Evolutionary conservation across 1,140 invertebrate genomes (phyloP).

Genomic region (Bombus terrestris): DNA sequence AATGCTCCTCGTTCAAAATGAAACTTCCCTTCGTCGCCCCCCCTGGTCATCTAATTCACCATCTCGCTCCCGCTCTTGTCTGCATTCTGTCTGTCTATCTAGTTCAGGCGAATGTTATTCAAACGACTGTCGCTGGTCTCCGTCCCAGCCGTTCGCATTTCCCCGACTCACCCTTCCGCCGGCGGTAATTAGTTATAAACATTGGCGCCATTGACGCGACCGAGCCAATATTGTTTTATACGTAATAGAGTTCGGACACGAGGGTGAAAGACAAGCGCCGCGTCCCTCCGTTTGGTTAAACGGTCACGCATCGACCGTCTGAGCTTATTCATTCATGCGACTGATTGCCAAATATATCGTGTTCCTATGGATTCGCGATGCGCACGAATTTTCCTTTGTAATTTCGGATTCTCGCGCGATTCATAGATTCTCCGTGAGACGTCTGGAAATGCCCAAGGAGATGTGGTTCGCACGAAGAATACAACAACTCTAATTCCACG

Average conservation of each 20-base stretch:
- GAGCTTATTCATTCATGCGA: constrained; percentile 34
- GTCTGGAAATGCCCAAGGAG: not conserved
- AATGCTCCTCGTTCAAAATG: constrained; percentile 67
- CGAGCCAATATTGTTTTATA: constrained; percentile 60
- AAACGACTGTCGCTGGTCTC: constrained; percentile 11
- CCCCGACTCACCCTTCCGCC: not conserved
- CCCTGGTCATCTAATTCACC: constrained; percentile 25
- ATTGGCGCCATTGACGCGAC: constrained; percentile 34
- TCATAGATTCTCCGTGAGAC: not conserved
- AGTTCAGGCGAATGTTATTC: constrained; percentile 32
- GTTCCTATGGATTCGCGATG: not conserved
- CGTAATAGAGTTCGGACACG: constrained; percentile 40
- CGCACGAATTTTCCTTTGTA: not conserved
- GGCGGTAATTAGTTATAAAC: constrained; percentile 64
- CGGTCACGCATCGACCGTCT: not conserved
- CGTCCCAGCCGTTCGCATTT: not conserved
- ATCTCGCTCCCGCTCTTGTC: not conserved
- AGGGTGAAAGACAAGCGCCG: constrained; percentile 2
- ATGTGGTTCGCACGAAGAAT: not conserved
- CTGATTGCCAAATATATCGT: not conserved
- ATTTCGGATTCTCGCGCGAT: not conserved
- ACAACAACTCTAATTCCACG: not conserved
- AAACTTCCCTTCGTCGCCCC: constrained; percentile 47
- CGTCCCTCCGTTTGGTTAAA: constrained; percentile 11
- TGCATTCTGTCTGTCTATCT: constrained; percentile 2